phyloP scores from a whole-genome alignment of 2,113 vertebrate genomes.

The Xyrauchen texanus region DNA sequence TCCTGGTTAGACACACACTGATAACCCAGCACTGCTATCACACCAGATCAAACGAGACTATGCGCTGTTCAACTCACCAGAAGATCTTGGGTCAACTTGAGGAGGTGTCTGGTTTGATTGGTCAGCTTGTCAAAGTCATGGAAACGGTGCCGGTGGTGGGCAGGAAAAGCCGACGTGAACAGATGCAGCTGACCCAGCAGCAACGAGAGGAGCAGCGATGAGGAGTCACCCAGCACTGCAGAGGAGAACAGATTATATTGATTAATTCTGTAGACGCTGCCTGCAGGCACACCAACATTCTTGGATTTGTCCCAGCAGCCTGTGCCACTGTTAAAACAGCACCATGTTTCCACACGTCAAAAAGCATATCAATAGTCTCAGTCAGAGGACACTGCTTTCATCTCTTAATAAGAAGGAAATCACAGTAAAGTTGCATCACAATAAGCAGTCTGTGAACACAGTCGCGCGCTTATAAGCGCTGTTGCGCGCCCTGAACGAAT shows the following conservation, averaged over 20 bases:
- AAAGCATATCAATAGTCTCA: background rate
- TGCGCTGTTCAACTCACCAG: conserved; percentile 69
- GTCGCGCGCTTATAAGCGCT: no score
- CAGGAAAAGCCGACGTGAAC: conserved; percentile 70
- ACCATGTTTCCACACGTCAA: conserved; percentile 41
- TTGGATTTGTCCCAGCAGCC: conserved; percentile 35
- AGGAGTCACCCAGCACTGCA: conserved; percentile 78
- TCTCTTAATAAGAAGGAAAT: no score
- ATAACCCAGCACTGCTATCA: no score
- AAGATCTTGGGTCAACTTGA: conserved; percentile 76
- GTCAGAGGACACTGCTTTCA: conserved; percentile 7
- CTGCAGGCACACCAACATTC: conserved; percentile 8
- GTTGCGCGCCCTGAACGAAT: conserved; percentile 38
- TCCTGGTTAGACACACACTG: background rate
- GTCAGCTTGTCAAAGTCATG: conserved; percentile 75
- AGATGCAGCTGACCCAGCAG: conserved; percentile 76
- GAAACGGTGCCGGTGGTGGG: conserved; percentile 54
- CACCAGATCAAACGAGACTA: background rate
- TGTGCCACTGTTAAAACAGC: conserved; percentile 11
- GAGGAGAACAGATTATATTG: conserved; percentile 71
- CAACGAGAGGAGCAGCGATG: conserved; percentile 75
- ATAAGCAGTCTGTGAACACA: background rate
- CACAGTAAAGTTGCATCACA: conserved; percentile 49
- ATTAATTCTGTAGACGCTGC: conserved; percentile 24
- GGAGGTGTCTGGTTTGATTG: conserved; percentile 78